Base-by-base conservation (phyloP, 2,888 invertebrate species). In the Hirudinaria manillensis region DNA sequence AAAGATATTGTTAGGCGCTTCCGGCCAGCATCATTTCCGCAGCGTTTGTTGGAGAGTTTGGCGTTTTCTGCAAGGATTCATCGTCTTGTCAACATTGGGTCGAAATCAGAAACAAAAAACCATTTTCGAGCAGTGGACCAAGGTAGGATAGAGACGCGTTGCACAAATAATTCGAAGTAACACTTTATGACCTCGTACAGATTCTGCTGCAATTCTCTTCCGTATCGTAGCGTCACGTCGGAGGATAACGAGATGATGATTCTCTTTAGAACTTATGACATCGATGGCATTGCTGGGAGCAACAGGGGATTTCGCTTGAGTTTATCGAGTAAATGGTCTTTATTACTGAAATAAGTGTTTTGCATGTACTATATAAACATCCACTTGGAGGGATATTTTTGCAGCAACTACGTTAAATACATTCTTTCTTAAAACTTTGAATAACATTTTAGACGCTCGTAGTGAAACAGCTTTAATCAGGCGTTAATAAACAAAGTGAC, bases 51-150 rank as follows among this genome's bases (percentile, higher is more conserved):
- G 77, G 70, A 0, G 77, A 74, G 16, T 79, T 79, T 68, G 77
- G 75, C 21, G 24, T 79, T 13, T 77, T 74, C 75, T 78, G 76
- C 51, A 56, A n/a, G n/a, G 38, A 70, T 27, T 38, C 53, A 34
- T 51, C 27, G 13, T n/a, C 68, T 3, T 79, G 79, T 65, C 75
- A 68, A 71, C 78, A 79, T 36, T 79, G 79, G 79, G 75, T 79
- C 21, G 79, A 79, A 68, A 71, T 79, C 45, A 76, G 68, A 56
- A 74, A 77, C 56, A 72, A 56, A 24, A 32, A 67, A 24, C 72
- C 76, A 45, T 51, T 78, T 6, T 74, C 56, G 56, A 36, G 38
- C 21, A 66, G 66, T 27, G 78, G 78, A 32, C 77, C 77, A 3
- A 78, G 78, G 78, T 78, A 73, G 29, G 34, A 36, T 56, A n/a